phyloP scores from a whole-genome alignment of 2,888 invertebrate genomes.

The Electrophaes corylata region DNA sequence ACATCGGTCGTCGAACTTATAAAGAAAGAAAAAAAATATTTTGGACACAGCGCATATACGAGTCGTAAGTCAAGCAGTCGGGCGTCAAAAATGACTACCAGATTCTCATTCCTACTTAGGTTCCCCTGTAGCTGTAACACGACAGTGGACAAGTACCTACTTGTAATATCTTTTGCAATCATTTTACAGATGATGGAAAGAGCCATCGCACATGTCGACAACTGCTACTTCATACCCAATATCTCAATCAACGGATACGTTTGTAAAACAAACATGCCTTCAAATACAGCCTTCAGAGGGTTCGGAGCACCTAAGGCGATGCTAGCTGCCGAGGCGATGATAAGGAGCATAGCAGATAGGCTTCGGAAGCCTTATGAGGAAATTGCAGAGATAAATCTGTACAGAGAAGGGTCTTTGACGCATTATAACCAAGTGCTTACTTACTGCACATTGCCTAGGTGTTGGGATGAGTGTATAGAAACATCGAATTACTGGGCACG shows the following conservation, averaged over 20 bases:
- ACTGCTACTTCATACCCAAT: conserved; percentile 91
- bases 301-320: conserved; percentile 96
- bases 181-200: conserved; percentile 89
- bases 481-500: conserved; percentile 86
- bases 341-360: conserved; percentile 89
- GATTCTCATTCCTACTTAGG: no score
- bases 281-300: conserved; percentile 96
- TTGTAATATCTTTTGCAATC: neutral
- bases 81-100: no score
- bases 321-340: conserved; percentile 91
- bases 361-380: conserved; percentile 86
- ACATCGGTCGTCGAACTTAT: no score
- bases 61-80: no score
- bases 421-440: conserved; percentile 90
- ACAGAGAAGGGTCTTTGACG: conserved; percentile 90
- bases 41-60: no score
- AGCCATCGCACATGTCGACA: conserved; percentile 91
- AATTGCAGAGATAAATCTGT: conserved; percentile 90
- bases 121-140: no score
- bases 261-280: conserved; percentile 95
- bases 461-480: conserved; percentile 90
- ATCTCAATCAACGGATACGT: conserved; percentile 87
- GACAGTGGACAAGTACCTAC: no score
- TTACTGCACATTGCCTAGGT: conserved; percentile 88
- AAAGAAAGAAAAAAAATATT: no score